phyloP scores from a whole-genome alignment of 2,888 invertebrate species.

The Achlya flavicornis region DNA sequence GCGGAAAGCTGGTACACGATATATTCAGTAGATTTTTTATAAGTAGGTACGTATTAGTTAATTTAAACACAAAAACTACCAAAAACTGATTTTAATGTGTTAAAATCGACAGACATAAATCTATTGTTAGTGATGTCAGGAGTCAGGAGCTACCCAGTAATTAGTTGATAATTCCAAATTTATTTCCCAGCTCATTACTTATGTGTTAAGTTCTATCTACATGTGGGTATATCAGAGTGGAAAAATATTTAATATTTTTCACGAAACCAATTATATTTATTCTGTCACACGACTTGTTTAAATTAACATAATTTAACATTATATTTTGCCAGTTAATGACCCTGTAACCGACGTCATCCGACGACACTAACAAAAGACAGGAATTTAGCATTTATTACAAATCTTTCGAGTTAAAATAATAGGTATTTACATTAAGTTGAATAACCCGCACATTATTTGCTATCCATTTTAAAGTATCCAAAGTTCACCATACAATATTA shows the following conservation, averaged over 20 bases:
- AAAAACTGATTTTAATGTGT: too few species aligned
- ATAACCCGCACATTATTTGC: background rate
- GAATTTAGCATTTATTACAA: slow-evolving; percentile 1
- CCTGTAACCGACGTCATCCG: slow-evolving; percentile 4
- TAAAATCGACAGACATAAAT: too few species aligned
- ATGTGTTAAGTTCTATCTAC: too few species aligned
- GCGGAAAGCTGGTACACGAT: too few species aligned
- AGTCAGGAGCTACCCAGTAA: too few species aligned
- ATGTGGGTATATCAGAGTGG: too few species aligned
- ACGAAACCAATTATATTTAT: background rate
- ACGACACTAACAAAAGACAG: background rate
- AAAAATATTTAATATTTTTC: background rate
- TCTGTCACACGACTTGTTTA: slow-evolving; percentile 13
- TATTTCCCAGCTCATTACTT: too few species aligned
- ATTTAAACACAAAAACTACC: too few species aligned
- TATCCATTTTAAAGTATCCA: background rate
- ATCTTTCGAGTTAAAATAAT: background rate
- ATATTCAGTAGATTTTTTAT: too few species aligned
- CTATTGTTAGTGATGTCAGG: too few species aligned
- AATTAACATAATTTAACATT: slow-evolving; percentile 5
- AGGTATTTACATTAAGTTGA: background rate
- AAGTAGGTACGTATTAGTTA: too few species aligned
- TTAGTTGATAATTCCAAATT: too few species aligned
- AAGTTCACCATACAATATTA: background rate
- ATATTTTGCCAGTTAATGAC: slow-evolving; percentile 2